Evolutionary conservation across 1,140 invertebrate genomes (phyloP).

Genomic region (Amphibalanus amphitrite): DNA sequence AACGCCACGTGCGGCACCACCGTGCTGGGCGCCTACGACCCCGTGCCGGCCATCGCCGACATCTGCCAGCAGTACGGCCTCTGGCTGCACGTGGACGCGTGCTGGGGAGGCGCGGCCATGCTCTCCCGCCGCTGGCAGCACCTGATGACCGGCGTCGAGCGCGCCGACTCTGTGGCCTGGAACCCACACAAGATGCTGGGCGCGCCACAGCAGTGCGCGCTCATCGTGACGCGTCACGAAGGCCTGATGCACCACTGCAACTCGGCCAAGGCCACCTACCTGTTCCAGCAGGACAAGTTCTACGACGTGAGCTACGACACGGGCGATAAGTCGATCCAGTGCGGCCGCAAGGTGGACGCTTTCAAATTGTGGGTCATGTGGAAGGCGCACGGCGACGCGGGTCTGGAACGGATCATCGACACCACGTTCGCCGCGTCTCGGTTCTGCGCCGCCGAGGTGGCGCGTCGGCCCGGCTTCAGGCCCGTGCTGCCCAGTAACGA

Average conservation of each 20-base stretch:
- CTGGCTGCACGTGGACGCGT: conserved; percentile 92
- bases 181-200: conserved; percentile 88
- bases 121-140: conserved; percentile 45
- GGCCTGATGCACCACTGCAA: conserved; percentile 52
- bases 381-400: conserved; percentile 46
- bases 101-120: conserved; percentile 60
- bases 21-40: conserved; percentile 62
- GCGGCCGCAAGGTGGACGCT: conserved; percentile 78
- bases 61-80: conserved; percentile 63
- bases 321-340: conserved; percentile 84
- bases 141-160: conserved; percentile 38
- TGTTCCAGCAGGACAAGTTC: conserved; percentile 85
- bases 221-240: conserved; percentile 48
- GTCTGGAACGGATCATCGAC: conserved; percentile 40
- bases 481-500: conserved; percentile 24
- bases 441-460: conserved; percentile 18
- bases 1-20: conserved; percentile 72
- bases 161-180: conserved; percentile 70
- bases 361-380: conserved; percentile 90
- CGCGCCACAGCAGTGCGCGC: conserved; percentile 68
- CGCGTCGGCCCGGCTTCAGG: conserved; percentile 18
- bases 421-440: conserved; percentile 35
- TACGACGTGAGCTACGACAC: conserved; percentile 79
- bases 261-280: conserved; percentile 56
- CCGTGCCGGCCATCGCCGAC: conserved; percentile 55